Base-by-base conservation (phyloP, 2,113 vertebrate species). In the Protobothrops mucrosquamatus region DNA sequence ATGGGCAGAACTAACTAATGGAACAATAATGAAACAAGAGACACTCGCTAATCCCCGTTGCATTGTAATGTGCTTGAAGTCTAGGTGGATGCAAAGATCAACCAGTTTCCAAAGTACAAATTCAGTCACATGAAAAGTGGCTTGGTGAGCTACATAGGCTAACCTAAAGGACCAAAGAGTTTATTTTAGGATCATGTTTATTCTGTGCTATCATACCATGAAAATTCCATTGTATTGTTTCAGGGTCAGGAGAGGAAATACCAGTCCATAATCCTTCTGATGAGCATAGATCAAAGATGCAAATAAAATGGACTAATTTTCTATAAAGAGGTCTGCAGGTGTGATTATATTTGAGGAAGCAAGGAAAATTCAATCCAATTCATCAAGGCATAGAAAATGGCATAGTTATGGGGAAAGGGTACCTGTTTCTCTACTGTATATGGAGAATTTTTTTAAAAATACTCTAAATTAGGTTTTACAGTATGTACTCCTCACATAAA, bases 61-160 rank as follows among this genome's bases (percentile, higher is more conserved):
- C 46, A 64, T 69, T 87, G 52, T 61, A 34, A 39, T 92, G 46
- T 69, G 43, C 14, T 54, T 69, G 91, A 92, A 69, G 57, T 51
- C 23, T n/a, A 26, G 90, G 39, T 12, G 43, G 56, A 61, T 92
- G 15, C 91, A 61, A 64, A 92, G 46, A 56, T 92, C 85, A 92
- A 87, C 91, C 24, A 85, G 91, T 91, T 91, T 91, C 55, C 7
- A 87, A 92, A 92, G 85, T 87, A 29, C 55, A 92, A 43, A 92
- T 92, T 64, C 57, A 88, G 20, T 92, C 85, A 61, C 55, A 85
- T 61, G 55, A 88, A 64, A 54, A 61, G 4, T 23, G 56, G 85
- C 20, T 88, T 24, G 34, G 46, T 51, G 85, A 87, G 56, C 52
- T 57, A 85, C n/a, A 24, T 61, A 10, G 57, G 20, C 46, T 51